Evolutionary conservation across 2,888 invertebrate genomes (phyloP).

Genomic region (Drosophila mimetica): DNA sequence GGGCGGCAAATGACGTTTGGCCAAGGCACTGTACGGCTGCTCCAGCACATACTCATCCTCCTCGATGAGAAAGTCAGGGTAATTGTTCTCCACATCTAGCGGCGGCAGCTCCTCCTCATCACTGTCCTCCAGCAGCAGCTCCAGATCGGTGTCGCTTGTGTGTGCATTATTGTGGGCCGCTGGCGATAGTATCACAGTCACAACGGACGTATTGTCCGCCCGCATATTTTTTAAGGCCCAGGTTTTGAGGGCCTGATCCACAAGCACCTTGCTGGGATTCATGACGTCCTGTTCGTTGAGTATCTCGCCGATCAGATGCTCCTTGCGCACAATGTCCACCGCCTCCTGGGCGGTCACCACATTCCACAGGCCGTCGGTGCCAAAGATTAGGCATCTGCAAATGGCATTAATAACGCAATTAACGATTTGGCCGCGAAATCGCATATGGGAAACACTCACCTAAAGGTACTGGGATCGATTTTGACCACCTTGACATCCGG

Average conservation of each 20-base stretch:
- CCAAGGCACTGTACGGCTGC: constrained; percentile 77
- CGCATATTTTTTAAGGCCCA: constrained; percentile 95
- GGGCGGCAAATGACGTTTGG: constrained; percentile 79
- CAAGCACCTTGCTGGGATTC: constrained; percentile 96
- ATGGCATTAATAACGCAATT: not conserved
- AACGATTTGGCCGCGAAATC: no score
- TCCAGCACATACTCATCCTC: constrained; percentile 61
- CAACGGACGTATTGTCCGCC: constrained; percentile 98
- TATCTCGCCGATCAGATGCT: constrained; percentile 84
- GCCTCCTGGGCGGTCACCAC: constrained; percentile 94
- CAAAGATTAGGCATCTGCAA: constrained; percentile 94
- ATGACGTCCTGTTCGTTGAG: constrained; percentile 77
- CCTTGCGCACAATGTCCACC: constrained; percentile 92
- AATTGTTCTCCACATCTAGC: constrained; percentile 59
- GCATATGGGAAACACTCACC: constrained; percentile 82
- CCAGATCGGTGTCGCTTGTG: constrained; percentile 23
- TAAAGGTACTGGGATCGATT: constrained; percentile 90
- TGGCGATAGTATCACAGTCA: constrained; percentile 88
- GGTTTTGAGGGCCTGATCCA: constrained; percentile 91
- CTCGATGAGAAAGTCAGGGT: constrained; percentile 52
- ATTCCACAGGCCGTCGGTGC: constrained; percentile 99
- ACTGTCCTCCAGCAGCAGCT: constrained; percentile 30
- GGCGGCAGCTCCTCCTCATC: constrained; percentile 30
- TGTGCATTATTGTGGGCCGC: constrained; percentile 17
- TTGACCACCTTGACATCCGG: constrained; percentile 96